A percentile compares a stretch with the other conserved stretches of the same genome.
phyloP scores from a whole-genome alignment of 2,888 invertebrate species.

The Rotaria sp. region DNA sequence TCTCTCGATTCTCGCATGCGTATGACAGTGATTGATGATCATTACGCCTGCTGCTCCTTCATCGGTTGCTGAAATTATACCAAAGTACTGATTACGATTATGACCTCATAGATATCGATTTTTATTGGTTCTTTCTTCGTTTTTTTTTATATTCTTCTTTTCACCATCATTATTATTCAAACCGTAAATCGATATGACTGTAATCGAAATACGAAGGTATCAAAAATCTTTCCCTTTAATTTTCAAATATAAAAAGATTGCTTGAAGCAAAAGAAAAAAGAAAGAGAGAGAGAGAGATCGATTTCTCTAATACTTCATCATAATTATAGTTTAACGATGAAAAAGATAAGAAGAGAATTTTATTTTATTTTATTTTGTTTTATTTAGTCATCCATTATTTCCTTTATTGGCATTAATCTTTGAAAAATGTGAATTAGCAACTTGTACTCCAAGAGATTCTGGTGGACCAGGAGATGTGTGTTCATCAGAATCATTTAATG shows the following conservation, averaged over 20 bases:
- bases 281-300: not conserved
- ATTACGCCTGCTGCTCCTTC: slow-evolving; percentile 28
- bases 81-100: slow-evolving; percentile 22
- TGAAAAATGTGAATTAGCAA: slow-evolving; percentile 99
- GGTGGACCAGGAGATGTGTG: slow-evolving; percentile 80
- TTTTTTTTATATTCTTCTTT: not conserved
- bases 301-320: not conserved
- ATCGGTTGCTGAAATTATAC: slow-evolving; percentile 20
- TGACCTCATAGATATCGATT: not conserved
- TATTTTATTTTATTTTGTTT: not conserved
- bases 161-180: not conserved
- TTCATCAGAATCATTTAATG: slow-evolving; percentile 99
- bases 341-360: not conserved
- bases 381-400: slow-evolving; percentile 88
- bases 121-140: not conserved
- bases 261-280: not conserved
- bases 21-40: slow-evolving; percentile 31
- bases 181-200: slow-evolving; percentile 23
- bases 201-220: slow-evolving; percentile 29
- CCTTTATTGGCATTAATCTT: slow-evolving; percentile 97
- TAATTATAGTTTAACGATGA: slow-evolving; percentile 8
- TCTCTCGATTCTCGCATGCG: slow-evolving; percentile 14
- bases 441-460: slow-evolving; percentile 95
- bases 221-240: slow-evolving; percentile 8
- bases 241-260: not conserved